These are phyloP conservation scores for Bombylius discolor DNA, from an alignment of 2,888 invertebrate species.

Conservation along the genomic window DNA sequence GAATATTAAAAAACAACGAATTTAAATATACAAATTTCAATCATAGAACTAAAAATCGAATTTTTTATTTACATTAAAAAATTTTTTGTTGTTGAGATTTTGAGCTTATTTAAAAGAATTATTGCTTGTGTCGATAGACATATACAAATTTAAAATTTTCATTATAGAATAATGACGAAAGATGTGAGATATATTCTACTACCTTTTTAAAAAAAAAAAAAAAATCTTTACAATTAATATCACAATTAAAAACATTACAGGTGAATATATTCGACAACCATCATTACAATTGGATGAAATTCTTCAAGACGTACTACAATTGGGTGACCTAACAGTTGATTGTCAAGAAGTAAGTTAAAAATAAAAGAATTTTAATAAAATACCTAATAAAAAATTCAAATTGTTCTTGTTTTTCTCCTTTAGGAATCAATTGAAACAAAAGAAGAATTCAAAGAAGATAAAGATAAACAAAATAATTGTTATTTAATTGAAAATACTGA, in stretches of 20 bases:
- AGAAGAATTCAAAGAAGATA: not conserved
- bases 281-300: conserved; percentile 29
- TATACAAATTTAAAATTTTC: no score
- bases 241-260: conserved; percentile 14
- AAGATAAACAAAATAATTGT: not conserved
- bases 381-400: not conserved
- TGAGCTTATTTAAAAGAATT: no score
- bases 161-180: no score
- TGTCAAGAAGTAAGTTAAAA: conserved; percentile 23
- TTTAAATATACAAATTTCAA: no score
- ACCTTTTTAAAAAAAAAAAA: no score
- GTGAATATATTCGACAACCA: conserved; percentile 35
- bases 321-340: conserved; percentile 25
- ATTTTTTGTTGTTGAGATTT: no score
- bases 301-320: conserved; percentile 34
- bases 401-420: not conserved
- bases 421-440: not conserved
- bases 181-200: no score
- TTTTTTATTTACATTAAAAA: no score
- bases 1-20: no score
- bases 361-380: not conserved
- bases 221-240: no score
- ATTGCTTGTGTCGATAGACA: no score
- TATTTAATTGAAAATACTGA: not conserved
- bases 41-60: no score